These are phyloP conservation scores for Gymnoscelis rufifasciata DNA, from an alignment of 2,888 invertebrate species.

Conservation along the genomic window DNA sequence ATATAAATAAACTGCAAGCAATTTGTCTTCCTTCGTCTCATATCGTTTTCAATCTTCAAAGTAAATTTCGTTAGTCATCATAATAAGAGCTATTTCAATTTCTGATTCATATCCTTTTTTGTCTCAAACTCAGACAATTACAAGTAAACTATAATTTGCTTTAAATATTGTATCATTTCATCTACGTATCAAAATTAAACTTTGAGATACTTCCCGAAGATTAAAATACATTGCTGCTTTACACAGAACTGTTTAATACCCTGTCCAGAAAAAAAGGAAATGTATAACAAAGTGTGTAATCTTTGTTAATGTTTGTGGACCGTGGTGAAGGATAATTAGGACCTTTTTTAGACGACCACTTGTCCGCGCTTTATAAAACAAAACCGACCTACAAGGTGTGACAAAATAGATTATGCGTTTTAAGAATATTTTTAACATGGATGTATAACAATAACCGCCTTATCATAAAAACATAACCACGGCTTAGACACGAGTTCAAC, in stretches of 20 bases:
- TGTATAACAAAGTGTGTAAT: constrained; percentile 12
- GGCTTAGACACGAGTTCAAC: too few relatives aligned
- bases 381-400: constrained; percentile 2
- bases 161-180: background rate
- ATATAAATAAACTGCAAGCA: too few relatives aligned
- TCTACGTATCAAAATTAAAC: background rate
- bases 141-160: background rate
- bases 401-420: background rate
- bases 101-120: background rate
- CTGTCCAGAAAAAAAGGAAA: constrained; percentile 8
- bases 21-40: too few relatives aligned
- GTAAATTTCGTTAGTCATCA: too few relatives aligned
- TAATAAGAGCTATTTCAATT: background rate
- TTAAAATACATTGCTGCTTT: background rate
- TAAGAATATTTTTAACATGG: background rate
- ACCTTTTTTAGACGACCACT: constrained; percentile 10
- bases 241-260: background rate
- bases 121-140: background rate
- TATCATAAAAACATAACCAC: too few relatives aligned
- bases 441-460: too few relatives aligned
- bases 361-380: constrained; percentile 11
- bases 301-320: constrained; percentile 7
- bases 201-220: background rate
- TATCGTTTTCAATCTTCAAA: too few relatives aligned
- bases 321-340: constrained; percentile 22